Conservation (phyloP, 2,113 vertebrate species). For the Pongo abelii region DNA sequence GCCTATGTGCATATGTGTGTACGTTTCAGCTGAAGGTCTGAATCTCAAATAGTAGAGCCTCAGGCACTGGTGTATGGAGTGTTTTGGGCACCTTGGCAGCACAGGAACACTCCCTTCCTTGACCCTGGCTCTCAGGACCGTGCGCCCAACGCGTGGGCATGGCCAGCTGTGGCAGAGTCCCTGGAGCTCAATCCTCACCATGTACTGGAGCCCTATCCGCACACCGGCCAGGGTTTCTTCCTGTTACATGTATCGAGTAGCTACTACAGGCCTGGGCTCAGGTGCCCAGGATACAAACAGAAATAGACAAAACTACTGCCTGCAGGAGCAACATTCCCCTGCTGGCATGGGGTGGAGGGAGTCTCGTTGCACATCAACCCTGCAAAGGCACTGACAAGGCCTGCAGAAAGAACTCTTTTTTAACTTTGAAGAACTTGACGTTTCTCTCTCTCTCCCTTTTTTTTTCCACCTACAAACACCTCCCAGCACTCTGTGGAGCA, state of each 20-base stretch:
- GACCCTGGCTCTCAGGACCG: not conserved
- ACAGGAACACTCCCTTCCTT: not conserved
- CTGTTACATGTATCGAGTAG: not conserved
- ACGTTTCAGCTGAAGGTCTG: not conserved
- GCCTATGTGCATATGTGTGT: fast-evolving
- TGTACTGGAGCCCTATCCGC: no score
- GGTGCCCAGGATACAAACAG: not conserved
- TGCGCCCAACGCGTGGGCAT: not conserved
- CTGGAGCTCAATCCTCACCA: not conserved
- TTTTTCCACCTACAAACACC: not conserved
- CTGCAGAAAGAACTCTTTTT: not conserved
- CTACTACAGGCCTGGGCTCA: not conserved
- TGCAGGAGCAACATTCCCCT: not conserved
- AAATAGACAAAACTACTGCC: not conserved
- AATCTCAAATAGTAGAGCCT: not conserved
- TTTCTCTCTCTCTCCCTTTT: not conserved
- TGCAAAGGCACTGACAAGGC: not conserved
- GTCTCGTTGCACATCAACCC: not conserved
- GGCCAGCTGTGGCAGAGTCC: no score
- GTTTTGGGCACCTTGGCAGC: not conserved
- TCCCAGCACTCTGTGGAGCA: not conserved
- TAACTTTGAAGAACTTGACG: not conserved
- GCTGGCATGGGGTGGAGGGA: not conserved
- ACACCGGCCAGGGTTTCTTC: no score
- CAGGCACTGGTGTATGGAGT: not conserved